Percentiles rank a stretch among this genome's conserved stretches.
phyloP scores from a whole-genome alignment of 1,140 invertebrate genomes.

The Eriosoma lanigerum region DNA sequence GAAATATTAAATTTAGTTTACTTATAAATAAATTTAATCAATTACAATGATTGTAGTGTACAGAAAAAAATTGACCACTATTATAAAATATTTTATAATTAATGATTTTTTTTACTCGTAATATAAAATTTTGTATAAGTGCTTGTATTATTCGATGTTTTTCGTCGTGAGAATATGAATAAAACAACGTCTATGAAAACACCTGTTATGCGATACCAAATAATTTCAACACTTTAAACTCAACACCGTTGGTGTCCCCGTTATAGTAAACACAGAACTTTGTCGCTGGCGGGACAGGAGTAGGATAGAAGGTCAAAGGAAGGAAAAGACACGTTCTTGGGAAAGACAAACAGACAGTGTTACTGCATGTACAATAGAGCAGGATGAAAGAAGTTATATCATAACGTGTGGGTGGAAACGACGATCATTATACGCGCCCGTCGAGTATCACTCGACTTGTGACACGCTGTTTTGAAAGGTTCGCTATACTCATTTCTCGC shows the following conservation, averaged over 20 bases:
- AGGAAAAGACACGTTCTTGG: not conserved
- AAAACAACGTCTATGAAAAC: not conserved
- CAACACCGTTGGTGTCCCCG: not conserved
- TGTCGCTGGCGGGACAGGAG: not conserved
- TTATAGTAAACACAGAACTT: not conserved
- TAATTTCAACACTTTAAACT: constrained; percentile 8
- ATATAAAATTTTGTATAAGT: too few species aligned
- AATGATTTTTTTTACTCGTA: too few species aligned
- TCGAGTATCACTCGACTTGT: constrained; percentile 33
- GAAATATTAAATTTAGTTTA: too few species aligned
- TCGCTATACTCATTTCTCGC: not conserved
- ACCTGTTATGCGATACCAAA: constrained; percentile 13
- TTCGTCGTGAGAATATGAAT: not conserved
- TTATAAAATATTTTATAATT: too few species aligned
- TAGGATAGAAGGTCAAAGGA: not conserved
- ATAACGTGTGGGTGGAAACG: not conserved
- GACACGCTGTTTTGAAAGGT: not conserved
- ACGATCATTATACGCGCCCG: constrained; percentile 36
- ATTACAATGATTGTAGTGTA: too few species aligned
- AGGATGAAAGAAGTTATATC: constrained; percentile 11
- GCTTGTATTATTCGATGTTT: too few species aligned
- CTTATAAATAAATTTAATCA: too few species aligned
- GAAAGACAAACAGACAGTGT: not conserved
- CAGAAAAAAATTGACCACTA: too few species aligned
- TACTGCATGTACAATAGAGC: not conserved